Base-by-base conservation (phyloP, 2,888 invertebrate species). In the Geotrupes spiniger region DNA sequence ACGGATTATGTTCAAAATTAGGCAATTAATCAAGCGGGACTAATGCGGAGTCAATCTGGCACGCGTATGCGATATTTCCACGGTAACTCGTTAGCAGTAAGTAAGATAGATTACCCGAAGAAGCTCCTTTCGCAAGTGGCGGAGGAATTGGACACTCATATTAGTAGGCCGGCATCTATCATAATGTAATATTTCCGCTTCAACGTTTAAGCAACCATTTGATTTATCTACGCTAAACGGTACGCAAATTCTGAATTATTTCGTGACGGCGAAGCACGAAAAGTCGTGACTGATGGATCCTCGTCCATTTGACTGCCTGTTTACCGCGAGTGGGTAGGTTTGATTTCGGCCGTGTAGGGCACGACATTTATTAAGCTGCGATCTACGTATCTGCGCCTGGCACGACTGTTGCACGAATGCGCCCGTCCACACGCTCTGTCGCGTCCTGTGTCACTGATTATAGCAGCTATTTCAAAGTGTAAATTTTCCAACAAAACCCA, bases 151-250 rank as follows among this genome's bases (percentile, higher is more conserved):
- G 39, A 39, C 39, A 39, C 9, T 39, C 39, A 39, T 39, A 14
- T n/a, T 16, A 17, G 9, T 36, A 36, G 31, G 50, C 41, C 6
- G 21, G 46, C 46, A 53, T 54, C 46, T 39, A 54, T 54, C 54
- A 53, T 28, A 42, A 47, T 40, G 52, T 54, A 52, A 56, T 56
- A 52, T 54, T 54, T 54, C 49, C 46, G 44, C 52, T 56, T 58
- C 57, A 46, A 58, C 55, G 57, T 57, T 59, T 56, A 58, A 59
- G 57, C 55, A 55, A 51, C 48, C 53, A 45, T 42, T 48, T 58
- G 57, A 60, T 60, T 57, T 58, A 60, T 60, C 54, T 46, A 36
- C 48, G 52, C 53, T 59, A 58, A 59, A 59, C 52, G 55, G 56
- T 53, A 49, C 49, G 51, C 45, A 57, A 55, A 55, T 52, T 44